A percentile compares a stretch with the other conserved stretches of the same genome.
Conservation (phyloP, 2,888 invertebrate genomes). For the Hedychridium roseum region DNA sequence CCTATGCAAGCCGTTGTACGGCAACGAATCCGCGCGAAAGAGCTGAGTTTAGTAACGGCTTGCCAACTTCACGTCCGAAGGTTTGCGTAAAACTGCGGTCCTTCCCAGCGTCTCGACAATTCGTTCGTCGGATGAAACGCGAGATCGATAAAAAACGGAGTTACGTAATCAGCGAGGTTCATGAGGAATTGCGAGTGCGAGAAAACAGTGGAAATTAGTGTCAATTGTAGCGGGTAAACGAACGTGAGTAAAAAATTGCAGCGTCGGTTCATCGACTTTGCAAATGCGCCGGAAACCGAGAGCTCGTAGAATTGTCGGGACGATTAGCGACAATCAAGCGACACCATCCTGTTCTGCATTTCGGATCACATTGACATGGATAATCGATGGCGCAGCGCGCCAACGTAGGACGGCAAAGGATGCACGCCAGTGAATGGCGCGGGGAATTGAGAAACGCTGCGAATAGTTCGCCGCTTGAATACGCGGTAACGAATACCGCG, state of each 20-base stretch:
- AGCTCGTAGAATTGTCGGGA: conserved; percentile 6
- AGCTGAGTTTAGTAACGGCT: conserved; percentile 8
- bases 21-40: conserved; percentile 4
- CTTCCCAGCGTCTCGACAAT: too few relatives aligned
- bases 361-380: conserved; percentile 24
- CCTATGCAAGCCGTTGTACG: conserved; percentile 18
- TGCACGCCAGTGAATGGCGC: conserved; percentile 21
- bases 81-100: conserved; percentile 10
- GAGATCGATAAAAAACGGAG: too few relatives aligned
- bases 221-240: too few relatives aligned
- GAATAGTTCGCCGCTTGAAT: conserved; percentile 14
- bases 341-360: conserved; percentile 29
- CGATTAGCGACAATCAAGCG: conserved; percentile 29
- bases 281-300: neutral
- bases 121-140: too few relatives aligned
- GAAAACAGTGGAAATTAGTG: too few relatives aligned
- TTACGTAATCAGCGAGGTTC: too few relatives aligned
- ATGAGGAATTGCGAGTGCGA: too few relatives aligned
- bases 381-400: conserved; percentile 30
- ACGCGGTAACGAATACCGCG: conserved; percentile 18
- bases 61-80: conserved; percentile 18
- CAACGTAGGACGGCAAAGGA: conserved; percentile 30
- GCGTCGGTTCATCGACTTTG: too few relatives aligned
- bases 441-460: conserved; percentile 20
- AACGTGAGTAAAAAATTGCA: too few relatives aligned